These are phyloP conservation scores for Apocrypta bakeri DNA, from an alignment of 1,140 invertebrate species.

Conservation along the genomic window DNA sequence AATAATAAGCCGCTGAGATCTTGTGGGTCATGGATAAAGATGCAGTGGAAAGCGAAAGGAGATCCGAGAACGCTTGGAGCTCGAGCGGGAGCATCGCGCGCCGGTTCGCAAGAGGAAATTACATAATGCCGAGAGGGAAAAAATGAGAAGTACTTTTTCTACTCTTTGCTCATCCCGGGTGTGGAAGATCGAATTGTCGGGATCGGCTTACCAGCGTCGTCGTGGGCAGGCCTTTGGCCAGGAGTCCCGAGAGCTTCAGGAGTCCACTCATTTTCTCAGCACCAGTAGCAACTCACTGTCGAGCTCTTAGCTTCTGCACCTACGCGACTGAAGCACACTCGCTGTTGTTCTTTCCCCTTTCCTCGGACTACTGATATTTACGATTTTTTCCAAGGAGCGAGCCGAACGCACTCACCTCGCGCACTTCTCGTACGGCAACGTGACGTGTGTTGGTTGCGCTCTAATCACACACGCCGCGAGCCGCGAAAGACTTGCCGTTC, in stretches of 20 bases:
- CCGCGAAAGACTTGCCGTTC: not conserved
- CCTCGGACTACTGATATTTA: conserved; percentile 1
- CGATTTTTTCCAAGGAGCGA: not conserved
- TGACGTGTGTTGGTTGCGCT: conserved; percentile 50
- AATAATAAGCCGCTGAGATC: not conserved
- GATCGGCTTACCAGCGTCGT: conserved; percentile 61
- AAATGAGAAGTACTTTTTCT: too few species aligned
- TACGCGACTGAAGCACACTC: not conserved
- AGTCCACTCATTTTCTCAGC: conserved; percentile 62
- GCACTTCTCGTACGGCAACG: conserved; percentile 66
- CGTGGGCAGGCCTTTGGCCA: conserved; percentile 56
- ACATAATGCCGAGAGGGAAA: not conserved
- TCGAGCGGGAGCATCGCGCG: not conserved
- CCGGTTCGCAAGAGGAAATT: not conserved
- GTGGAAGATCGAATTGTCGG: not conserved
- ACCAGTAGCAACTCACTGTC: too few species aligned
- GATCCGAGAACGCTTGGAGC: not conserved
- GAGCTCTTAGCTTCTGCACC: not conserved
- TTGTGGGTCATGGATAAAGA: not conserved
- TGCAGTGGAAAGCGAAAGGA: not conserved
- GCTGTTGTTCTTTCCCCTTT: not conserved
- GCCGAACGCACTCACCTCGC: conserved; percentile 51
- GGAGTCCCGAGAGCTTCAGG: conserved; percentile 64
- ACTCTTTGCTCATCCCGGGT: too few species aligned
- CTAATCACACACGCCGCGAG: conserved; percentile 4